These are phyloP conservation scores for Frankliniella intonsa DNA, from an alignment of 2,888 invertebrate species.

Conservation along the genomic window DNA sequence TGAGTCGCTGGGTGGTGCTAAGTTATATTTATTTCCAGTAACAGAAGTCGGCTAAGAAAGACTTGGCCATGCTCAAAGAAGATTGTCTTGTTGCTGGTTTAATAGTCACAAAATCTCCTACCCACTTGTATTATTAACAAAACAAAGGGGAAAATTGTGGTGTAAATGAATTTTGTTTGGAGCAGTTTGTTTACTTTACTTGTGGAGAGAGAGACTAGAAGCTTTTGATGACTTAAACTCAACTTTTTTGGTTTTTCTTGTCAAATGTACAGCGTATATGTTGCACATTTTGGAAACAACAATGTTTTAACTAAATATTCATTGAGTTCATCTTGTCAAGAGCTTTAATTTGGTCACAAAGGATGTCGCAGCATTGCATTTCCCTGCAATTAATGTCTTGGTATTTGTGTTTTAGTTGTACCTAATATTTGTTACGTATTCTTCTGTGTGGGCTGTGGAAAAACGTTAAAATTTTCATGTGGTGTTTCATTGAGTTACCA, in stretches of 20 bases:
- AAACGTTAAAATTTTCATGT: neutral
- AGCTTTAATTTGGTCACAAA: neutral
- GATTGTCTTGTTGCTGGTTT: slow-evolving; percentile 12
- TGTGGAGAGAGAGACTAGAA: neutral
- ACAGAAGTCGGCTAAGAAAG: slow-evolving; percentile 5
- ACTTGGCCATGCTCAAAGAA: slow-evolving; percentile 26
- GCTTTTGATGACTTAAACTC: slow-evolving; percentile 20
- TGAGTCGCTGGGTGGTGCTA: slow-evolving; percentile 17
- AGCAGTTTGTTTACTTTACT: no score
- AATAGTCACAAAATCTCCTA: slow-evolving; percentile 6
- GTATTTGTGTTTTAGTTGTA: neutral
- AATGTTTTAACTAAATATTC: neutral
- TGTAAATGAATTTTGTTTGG: no score
- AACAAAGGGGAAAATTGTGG: no score
- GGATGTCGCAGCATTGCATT: neutral
- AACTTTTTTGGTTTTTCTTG: neutral
- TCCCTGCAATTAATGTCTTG: neutral
- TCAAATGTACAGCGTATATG: neutral
- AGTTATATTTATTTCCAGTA: slow-evolving; percentile 8
- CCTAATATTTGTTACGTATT: neutral
- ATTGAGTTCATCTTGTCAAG: neutral
- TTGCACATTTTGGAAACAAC: neutral
- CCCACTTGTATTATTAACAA: neutral
- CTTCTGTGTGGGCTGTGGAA: neutral
- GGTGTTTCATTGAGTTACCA: neutral